Conservation (phyloP, 2,797 vertebrate genomes). For the Botia kubotai region DNA sequence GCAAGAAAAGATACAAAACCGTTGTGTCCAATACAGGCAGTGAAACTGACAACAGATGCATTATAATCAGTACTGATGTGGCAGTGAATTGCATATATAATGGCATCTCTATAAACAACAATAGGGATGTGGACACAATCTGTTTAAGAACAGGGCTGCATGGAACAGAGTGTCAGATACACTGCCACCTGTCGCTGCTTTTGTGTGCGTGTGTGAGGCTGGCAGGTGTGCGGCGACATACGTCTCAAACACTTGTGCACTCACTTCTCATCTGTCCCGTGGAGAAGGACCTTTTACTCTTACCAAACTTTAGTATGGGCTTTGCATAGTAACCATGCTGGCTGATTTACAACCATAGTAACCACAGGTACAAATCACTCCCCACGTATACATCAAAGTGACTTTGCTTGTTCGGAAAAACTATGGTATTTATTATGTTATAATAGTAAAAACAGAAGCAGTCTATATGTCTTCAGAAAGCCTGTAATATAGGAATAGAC, state of each 20-base stretch:
- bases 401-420: too few species aligned
- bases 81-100: neutral
- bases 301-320: neutral
- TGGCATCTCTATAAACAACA: neutral
- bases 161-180: neutral
- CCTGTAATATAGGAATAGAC: too few species aligned
- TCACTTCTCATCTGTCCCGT: slow-evolving; percentile 19
- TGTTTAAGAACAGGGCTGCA: slow-evolving; percentile 13
- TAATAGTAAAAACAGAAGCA: neutral
- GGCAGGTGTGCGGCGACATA: slow-evolving; percentile 14
- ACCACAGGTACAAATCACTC: too few species aligned
- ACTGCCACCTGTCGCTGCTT: slow-evolving; percentile 16
- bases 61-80: neutral
- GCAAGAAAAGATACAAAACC: neutral
- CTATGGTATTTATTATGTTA: neutral
- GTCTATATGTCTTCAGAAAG: too few species aligned
- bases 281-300: neutral
- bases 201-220: slow-evolving; percentile 13
- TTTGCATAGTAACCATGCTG: neutral
- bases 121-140: neutral
- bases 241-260: slow-evolving; percentile 28
- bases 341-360: neutral
- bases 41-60: neutral
- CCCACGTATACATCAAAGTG: too few species aligned
- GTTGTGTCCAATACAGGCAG: neutral